Evolutionary conservation across 2,113 vertebrate genomes (phyloP).

Genomic region (Mesoclemmys tuberculata): DNA sequence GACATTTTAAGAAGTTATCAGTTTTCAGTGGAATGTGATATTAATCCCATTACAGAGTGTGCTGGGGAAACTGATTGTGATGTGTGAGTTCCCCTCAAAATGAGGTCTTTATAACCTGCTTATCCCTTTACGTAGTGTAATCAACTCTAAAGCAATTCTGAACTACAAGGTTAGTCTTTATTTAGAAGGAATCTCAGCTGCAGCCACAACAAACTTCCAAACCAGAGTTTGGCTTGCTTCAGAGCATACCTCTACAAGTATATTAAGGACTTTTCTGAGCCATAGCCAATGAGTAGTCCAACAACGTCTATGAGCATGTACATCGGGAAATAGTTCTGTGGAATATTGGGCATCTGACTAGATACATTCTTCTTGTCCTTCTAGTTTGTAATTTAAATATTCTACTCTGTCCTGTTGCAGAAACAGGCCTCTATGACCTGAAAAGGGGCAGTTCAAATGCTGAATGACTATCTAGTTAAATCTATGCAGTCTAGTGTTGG

Average conservation of each 20-base stretch:
- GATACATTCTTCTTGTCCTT: background rate
- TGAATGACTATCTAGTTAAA: background rate
- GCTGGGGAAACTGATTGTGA: background rate
- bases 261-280: background rate
- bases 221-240: background rate
- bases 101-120: background rate
- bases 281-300: background rate
- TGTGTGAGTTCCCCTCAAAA: background rate
- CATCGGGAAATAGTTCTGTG: background rate
- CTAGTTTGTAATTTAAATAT: background rate
- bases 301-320: background rate
- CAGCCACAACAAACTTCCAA: background rate
- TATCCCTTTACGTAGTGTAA: slow-evolving; percentile 6
- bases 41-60: background rate
- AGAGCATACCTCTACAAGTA: background rate
- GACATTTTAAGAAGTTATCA: background rate
- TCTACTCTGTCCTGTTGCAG: background rate
- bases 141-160: background rate
- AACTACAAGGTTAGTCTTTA: background rate
- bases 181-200: background rate
- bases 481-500: background rate
- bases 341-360: background rate
- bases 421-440: background rate
- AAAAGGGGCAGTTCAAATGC: background rate
- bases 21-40: background rate